Percentiles rank a stretch among this genome's conserved stretches.
These are phyloP conservation scores for Choreutis nemorana DNA, from an alignment of 2,888 invertebrate species.

Conservation along the genomic window DNA sequence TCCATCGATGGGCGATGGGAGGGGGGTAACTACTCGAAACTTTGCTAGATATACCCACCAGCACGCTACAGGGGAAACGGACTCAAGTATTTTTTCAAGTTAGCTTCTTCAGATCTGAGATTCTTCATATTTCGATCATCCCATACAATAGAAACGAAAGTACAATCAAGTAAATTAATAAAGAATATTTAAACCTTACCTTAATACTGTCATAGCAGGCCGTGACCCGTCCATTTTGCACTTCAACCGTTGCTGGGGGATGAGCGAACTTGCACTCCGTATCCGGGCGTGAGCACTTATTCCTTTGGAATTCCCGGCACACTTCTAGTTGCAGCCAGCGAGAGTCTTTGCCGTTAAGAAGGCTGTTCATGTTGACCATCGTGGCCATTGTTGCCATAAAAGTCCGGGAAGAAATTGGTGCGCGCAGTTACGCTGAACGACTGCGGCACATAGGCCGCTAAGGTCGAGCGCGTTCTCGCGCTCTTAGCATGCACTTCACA, in stretches of 20 bases:
- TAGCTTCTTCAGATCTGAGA: no score
- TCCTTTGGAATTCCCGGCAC: slow-evolving; percentile 98
- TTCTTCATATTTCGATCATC: no score
- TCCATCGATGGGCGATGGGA: slow-evolving; percentile 29
- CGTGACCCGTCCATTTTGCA: slow-evolving; percentile 99
- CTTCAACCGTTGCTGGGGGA: slow-evolving; percentile 99
- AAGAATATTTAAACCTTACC: slow-evolving; percentile 70
- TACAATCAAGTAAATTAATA: not conserved
- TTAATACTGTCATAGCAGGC: slow-evolving; percentile 99
- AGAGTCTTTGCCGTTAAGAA: slow-evolving; percentile 98
- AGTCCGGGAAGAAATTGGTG: slow-evolving; percentile 34
- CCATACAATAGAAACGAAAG: not conserved
- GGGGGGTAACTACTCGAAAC: no score
- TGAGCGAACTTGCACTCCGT: slow-evolving; percentile 99
- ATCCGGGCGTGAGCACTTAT: slow-evolving; percentile 99
- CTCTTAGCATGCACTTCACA: slow-evolving; percentile 48
- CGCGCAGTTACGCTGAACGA: slow-evolving; percentile 55
- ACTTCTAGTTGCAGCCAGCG: slow-evolving; percentile 99
- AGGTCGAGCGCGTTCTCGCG: slow-evolving; percentile 52
- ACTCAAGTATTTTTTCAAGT: no score
- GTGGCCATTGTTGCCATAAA: slow-evolving; percentile 71
- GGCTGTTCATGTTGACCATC: slow-evolving; percentile 97
- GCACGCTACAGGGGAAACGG: no score
- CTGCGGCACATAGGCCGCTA: slow-evolving; percentile 59
- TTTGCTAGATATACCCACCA: no score